Conservation (phyloP, 92 coral and sea anemone species). For the Meandrina meandrites region DNA sequence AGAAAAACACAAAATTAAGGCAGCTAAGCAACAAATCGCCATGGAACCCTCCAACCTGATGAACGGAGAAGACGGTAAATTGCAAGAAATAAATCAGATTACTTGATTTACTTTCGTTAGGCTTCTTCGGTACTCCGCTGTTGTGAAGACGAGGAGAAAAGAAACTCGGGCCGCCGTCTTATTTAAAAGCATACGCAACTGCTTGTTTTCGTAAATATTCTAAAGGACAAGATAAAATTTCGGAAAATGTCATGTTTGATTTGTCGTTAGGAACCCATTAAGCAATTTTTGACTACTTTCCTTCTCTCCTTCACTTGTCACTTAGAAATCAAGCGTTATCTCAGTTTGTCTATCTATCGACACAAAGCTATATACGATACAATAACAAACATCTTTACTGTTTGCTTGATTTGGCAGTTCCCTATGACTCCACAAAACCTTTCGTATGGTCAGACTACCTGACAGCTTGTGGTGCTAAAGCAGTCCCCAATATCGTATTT, state of each 20-base stretch:
- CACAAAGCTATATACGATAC: background rate
- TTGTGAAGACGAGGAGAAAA: too few species aligned
- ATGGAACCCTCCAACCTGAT: constrained; percentile 37
- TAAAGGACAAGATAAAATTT: too few species aligned
- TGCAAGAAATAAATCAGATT: background rate
- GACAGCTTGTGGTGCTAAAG: constrained; percentile 77
- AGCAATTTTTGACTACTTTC: too few species aligned
- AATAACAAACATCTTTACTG: background rate
- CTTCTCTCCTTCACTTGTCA: background rate
- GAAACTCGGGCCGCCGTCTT: too few species aligned
- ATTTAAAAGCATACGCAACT: too few species aligned
- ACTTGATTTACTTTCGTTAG: background rate
- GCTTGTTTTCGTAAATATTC: too few species aligned
- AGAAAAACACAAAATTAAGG: constrained; percentile 50
- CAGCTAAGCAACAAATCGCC: constrained; percentile 38
- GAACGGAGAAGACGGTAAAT: constrained; percentile 40
- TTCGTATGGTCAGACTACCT: constrained; percentile 92
- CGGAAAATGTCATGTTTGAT: too few species aligned
- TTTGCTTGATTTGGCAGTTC: constrained; percentile 60
- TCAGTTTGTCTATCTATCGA: background rate
- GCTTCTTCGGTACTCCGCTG: background rate
- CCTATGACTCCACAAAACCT: constrained; percentile 90
- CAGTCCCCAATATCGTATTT: constrained; percentile 77
- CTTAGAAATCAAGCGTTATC: background rate
- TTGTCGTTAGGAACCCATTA: too few species aligned